Base-by-base conservation (phyloP, 2,797 vertebrate species). In the Lepilemur septentrionalis region DNA sequence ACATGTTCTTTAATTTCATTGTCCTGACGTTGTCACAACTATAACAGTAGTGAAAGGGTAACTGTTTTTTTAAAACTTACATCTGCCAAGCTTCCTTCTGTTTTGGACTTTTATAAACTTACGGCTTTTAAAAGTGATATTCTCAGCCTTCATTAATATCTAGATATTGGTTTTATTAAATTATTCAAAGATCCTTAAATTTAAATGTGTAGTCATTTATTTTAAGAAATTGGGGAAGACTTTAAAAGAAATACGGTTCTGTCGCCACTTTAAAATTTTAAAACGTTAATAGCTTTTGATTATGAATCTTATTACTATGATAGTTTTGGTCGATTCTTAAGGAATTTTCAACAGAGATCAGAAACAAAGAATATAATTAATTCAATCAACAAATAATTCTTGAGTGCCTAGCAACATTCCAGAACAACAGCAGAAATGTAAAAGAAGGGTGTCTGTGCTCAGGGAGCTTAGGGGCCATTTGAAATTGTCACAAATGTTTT, bases 121-220 rank as follows among this genome's bases (percentile, higher is more conserved):
- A 30, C 1, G 41, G 8, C 43, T 92, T 95, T 94, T n/a, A 57
- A 84, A 81, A 82, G 90, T 72, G 50, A 83, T 14, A 86, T 65
- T 69, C 61, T 94, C 32, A 41, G 12, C 25, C n/a, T 90, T 91
- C 91, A 69, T 69, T 94, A 78, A 57, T 79, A 82, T 48, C 13
- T 22, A 87, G 52, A 82, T 76, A 48, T 35, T 61, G 5, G 55
- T 69, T 80, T 97, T 90, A 86, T 69, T 91, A 38, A 84, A 59
- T 93, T 81, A 89, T 79, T 85, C 59, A 73, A 63, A 89, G n/a
- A 72, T 92, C 81, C 18, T 93, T 80, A 80, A 79, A 80, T 95
- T 41, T 72, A 91, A 69, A 38, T 63, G 15, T 48, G 12, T 78
- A 57, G 30, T 81, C 17, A 63, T 73, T 75, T 89, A 32, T 96